phyloP scores from a whole-genome alignment of 92 coral and sea anemone species.

The Porites divaricata region DNA sequence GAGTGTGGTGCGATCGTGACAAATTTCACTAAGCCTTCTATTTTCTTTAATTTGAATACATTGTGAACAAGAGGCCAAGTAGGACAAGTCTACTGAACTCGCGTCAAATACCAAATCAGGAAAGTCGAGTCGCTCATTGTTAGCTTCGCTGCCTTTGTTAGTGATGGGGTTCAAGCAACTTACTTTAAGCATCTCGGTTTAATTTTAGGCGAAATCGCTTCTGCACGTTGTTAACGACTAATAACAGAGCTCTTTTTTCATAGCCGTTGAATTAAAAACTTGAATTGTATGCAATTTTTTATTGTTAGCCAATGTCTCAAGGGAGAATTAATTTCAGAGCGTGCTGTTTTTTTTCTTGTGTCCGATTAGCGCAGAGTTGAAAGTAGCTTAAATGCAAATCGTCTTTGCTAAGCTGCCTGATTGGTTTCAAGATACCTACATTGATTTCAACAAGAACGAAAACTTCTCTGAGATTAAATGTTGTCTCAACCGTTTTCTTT shows the following conservation, averaged over 20 bases:
- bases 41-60: constrained; percentile 22
- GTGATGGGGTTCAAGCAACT: background rate
- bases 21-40: constrained; percentile 21
- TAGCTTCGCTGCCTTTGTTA: background rate
- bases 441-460: background rate
- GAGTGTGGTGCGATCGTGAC: constrained; percentile 19
- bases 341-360: background rate
- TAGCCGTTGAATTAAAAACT: background rate
- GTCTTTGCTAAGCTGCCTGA: too few species aligned
- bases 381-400: background rate
- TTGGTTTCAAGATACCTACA: too few species aligned
- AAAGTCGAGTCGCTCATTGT: background rate
- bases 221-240: background rate
- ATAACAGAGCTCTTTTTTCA: background rate
- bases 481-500: too few species aligned
- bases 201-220: background rate
- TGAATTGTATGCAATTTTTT: background rate
- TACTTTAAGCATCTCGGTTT: background rate
- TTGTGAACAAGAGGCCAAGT: background rate
- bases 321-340: constrained; percentile 2
- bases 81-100: too few species aligned
- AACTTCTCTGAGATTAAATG: too few species aligned
- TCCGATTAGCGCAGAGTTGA: background rate
- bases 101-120: background rate
- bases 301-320: constrained; percentile 6